Base-by-base conservation (phyloP, 2,888 invertebrate genomes). In the Agriopis aurantiaria region DNA sequence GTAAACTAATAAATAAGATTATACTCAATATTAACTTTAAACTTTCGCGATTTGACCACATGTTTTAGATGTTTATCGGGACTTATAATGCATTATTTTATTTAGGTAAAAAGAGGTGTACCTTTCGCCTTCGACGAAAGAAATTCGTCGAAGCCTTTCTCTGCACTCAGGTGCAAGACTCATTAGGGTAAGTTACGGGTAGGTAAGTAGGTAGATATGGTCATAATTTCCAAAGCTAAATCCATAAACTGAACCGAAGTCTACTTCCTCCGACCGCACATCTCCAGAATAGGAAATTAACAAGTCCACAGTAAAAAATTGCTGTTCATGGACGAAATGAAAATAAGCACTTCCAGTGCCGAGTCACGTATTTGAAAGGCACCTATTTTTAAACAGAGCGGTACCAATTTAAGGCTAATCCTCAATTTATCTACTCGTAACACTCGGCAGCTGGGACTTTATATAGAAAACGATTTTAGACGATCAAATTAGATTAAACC, bases 341-440 rank as follows among this genome's bases (percentile, higher is more conserved):
- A 67, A 67, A 49, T 60, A 61, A 48, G 57, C 51, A 8, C 14
- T 68, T 43, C 45, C 33, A 43, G n/a, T 56, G 48, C 7, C 64
- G 41, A 52, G 64, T 68, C 63, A 68, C 68, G 68, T 68, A 64
- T 49, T 64, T n/a, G 41, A 68, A 61, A 61, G 59, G 55, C n/a
- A 41, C 65, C 65, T 65, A 63, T 61, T 69, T 69, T 65, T 65
- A 65, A 61, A 65, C 60, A 60, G 57, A 60, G 55, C 57, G 52
- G 12, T 23, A 61, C 61, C 56, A 65, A 65, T 69, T 61, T 69
- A 51, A 40, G 14, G 56, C 33, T 69, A 69, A 69, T 69, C 69
- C 65, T 53, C 65, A 65, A 65, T 69, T 69, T 69, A 62, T 62
- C 52, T 48, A 64, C 62, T 43, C 17, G 52, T 57, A 48, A 40